Conservation (phyloP, 2,113 vertebrate genomes). For the Protobothrops flavoviridis region DNA sequence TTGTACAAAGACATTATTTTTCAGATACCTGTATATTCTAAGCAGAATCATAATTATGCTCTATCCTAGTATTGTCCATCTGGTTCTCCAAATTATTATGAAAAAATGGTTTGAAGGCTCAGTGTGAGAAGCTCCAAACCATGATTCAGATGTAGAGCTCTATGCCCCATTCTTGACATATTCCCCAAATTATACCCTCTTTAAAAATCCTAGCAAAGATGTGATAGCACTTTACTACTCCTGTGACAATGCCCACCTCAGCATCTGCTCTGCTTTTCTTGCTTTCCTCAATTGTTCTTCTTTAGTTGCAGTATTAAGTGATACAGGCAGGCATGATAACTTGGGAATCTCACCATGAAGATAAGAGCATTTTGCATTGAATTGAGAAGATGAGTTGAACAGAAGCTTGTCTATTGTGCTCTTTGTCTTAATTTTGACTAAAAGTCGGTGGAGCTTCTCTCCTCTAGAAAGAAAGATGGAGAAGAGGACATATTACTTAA, state of each 20-base stretch:
- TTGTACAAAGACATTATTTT: neutral
- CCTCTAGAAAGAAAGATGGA: neutral
- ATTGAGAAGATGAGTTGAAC: neutral
- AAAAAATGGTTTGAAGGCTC: neutral
- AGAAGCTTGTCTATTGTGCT: neutral
- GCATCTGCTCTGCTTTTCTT: neutral
- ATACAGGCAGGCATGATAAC: neutral
- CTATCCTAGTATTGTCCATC: neutral
- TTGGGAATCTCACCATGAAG: neutral
- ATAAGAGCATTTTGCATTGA: neutral
- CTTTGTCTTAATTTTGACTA: neutral
- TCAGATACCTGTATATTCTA: neutral
- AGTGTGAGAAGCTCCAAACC: neutral
- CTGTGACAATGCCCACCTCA: neutral
- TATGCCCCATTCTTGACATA: neutral
- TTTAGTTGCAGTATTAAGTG: neutral
- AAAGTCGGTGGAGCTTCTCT: neutral
- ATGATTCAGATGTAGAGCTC: neutral
- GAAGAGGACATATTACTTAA: no score
- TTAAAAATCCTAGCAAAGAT: neutral
- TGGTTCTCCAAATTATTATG: neutral
- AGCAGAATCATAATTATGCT: neutral
- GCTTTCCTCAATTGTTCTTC: neutral
- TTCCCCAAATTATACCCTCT: neutral
- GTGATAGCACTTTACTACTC: neutral